Evolutionary conservation across 1,140 invertebrate genomes (phyloP), one percentile per base, ranked within the genome.

Genomic region (Drosophila paulistorum): DNA sequence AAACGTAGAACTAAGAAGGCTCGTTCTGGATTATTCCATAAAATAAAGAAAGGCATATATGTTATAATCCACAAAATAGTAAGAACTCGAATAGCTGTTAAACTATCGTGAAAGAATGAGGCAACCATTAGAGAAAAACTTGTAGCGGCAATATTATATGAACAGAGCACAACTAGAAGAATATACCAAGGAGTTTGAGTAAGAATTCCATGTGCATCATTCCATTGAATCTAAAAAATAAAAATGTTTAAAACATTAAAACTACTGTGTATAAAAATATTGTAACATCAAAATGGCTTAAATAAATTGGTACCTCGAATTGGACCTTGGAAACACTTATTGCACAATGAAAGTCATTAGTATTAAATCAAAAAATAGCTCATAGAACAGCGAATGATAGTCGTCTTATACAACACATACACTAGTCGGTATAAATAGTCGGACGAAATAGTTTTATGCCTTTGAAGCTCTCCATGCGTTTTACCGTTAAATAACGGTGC

Each of bases 1-100:
- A 72, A 74, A 3, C 58, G 71, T 13, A 76, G 9, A 3, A 62
- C 1, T 11, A 4, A 6, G 0, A 59, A 37, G 0, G 17, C 10
- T 1, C 58, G 35, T 7, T 71, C 63, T 7, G 58, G 54, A 71
- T 68, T 77, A 14, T 74, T 79, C 65, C 61, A 81, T 3, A 74
- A 69, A 39, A 81, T 60, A n/a, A 84, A 67, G 42, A 66, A 81
- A 4, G 90, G 85, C 57, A 91, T 35, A 51, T 75, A 77, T 1
- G 80, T 61, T 0, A 71, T 6, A 2, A 86, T 35, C 90, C 90
- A 91, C 2, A 83, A 0, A 0, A 84, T 14, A 0, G 79, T 77
- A 1, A 76, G 9, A 1, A 73, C 45, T 0, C 66, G 64, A 10
- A 91, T 26, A 6, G 79, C 81, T 2, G 30, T 17, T 0, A n/a